Percentiles rank a stretch among this genome's conserved stretches.
Conservation (phyloP, 2,797 vertebrate genomes). For the Astyanax mexicanus region DNA sequence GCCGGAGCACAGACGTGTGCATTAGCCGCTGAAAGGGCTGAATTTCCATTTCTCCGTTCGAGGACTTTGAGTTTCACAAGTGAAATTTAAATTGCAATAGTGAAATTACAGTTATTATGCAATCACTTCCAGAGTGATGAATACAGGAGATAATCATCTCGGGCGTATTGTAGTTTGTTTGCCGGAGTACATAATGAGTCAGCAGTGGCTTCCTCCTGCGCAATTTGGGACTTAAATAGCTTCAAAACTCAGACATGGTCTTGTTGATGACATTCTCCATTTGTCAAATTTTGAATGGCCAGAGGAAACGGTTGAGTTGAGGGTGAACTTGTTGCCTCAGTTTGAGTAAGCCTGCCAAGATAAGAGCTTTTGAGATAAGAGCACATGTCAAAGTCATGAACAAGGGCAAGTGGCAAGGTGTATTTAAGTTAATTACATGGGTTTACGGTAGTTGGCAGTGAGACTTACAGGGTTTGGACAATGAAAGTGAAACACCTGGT, state of each 20-base stretch:
- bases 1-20: neutral
- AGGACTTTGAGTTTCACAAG: neutral
- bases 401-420: no score
- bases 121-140: conserved; percentile 16
- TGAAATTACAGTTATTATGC: conserved; percentile 30
- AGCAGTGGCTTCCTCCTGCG: neutral
- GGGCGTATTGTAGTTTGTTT: conserved; percentile 13
- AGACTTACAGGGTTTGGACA: no score
- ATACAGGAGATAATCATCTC: conserved; percentile 13
- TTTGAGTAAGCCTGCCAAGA: no score
- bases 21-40: neutral
- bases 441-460: no score
- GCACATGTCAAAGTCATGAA: no score
- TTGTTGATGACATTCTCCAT: neutral
- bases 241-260: neutral
- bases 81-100: conserved; percentile 14
- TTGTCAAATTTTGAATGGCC: neutral
- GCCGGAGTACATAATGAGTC: conserved; percentile 15
- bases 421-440: no score
- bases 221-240: neutral
- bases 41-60: conserved; percentile 1
- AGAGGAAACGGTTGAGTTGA: no score
- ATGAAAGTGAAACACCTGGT: no score
- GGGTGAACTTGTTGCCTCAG: neutral
- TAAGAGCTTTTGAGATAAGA: no score